These are phyloP conservation scores for Aphelenchoides besseyi DNA, from an alignment of 1,140 invertebrate species.

Conservation along the genomic window DNA sequence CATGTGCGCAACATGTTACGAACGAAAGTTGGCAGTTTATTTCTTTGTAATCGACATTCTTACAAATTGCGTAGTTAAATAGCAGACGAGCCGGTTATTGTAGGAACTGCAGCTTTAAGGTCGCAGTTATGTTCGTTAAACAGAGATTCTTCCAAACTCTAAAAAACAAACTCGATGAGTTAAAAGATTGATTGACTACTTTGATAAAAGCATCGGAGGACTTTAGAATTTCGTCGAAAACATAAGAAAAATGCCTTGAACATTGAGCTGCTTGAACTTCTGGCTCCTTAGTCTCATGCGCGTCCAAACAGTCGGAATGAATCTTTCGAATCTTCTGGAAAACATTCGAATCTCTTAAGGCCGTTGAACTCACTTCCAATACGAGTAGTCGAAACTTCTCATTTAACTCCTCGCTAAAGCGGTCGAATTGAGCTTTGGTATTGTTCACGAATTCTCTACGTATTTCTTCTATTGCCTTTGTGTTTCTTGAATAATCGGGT, in stretches of 20 bases:
- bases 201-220: background rate
- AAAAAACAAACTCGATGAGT: background rate
- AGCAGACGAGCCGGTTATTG: no score
- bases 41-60: background rate
- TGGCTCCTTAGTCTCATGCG: background rate
- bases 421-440: background rate
- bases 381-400: background rate
- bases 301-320: background rate
- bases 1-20: background rate
- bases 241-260: background rate
- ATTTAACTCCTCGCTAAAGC: background rate
- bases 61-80: no score
- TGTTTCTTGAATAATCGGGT: background rate
- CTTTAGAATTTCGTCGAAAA: slow-evolving; percentile 9
- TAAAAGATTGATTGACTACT: background rate
- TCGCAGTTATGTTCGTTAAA: background rate
- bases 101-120: background rate
- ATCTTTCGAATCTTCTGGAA: background rate
- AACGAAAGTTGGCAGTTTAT: background rate
- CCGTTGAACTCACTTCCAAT: background rate
- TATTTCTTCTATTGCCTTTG: background rate
- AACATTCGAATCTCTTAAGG: slow-evolving; percentile 7
- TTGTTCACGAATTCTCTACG: background rate
- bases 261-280: background rate
- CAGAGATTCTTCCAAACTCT: slow-evolving; percentile 14